Percentiles rank a stretch among this genome's conserved stretches.
Conservation (phyloP, 2,113 vertebrate genomes). For the Oryzias woworae region DNA sequence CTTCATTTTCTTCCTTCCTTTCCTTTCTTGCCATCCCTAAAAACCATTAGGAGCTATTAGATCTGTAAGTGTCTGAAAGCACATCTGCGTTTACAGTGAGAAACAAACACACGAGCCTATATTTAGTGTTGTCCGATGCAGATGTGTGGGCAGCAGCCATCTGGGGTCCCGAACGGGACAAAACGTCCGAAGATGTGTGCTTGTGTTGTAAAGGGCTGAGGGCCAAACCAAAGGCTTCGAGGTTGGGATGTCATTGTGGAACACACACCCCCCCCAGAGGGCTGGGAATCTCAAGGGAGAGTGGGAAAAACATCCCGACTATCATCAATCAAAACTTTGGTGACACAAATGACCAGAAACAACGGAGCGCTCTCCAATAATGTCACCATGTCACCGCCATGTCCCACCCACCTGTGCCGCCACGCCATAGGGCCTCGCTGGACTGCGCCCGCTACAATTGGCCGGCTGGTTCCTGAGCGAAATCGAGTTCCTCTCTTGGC, state of each 20-base stretch:
- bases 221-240: conserved; percentile 74
- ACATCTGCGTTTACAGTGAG: conserved; percentile 5
- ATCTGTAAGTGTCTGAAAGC: conserved; percentile 4
- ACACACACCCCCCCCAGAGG: conserved; percentile 57
- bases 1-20: conserved; percentile 49
- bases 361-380: conserved; percentile 78
- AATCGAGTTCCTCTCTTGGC: conserved; percentile 51
- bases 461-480: conserved; percentile 53
- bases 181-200: conserved; percentile 72
- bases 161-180: conserved; percentile 84
- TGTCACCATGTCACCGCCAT: conserved; percentile 77
- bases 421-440: conserved; percentile 81
- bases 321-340: conserved; percentile 90
- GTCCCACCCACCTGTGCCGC: conserved; percentile 80
- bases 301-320: conserved; percentile 82
- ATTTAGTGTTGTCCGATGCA: conserved; percentile 81
- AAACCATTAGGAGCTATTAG: conserved; percentile 15
- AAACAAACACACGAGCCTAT: conserved; percentile 57
- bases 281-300: conserved; percentile 71
- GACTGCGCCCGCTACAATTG: conserved; percentile 60
- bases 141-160: conserved; percentile 95
- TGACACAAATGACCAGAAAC: conserved; percentile 92
- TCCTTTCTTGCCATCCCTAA: conserved; percentile 17
- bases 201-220: conserved; percentile 65
- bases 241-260: conserved; percentile 46